Evolutionary conservation across 1,140 invertebrate species (phyloP).

Genomic region (Hirudo medicinalis): DNA sequence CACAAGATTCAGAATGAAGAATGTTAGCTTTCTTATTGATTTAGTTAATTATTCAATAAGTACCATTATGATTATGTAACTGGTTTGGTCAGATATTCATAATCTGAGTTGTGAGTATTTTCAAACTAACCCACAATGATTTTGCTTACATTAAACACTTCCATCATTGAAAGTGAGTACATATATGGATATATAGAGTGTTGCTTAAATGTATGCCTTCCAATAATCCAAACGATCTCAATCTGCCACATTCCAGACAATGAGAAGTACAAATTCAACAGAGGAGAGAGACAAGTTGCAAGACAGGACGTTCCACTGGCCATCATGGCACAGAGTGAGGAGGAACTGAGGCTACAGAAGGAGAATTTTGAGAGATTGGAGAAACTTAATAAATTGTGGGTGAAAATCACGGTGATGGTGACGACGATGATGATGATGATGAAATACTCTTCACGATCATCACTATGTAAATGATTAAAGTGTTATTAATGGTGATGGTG

Average conservation of each 20-base stretch:
- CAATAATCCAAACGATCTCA: not conserved
- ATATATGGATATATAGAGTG: not conserved
- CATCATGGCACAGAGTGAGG: slow-evolving; percentile 62
- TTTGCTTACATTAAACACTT: not conserved
- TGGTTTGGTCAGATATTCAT: not conserved
- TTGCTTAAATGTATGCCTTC: not conserved
- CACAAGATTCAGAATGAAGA: slow-evolving; percentile 78
- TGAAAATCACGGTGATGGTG: not conserved
- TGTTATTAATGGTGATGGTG: not conserved
- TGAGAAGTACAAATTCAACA: slow-evolving; percentile 70
- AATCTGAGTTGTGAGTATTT: not conserved
- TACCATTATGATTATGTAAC: not conserved
- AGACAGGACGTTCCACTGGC: slow-evolving; percentile 75
- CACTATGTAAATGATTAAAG: not conserved
- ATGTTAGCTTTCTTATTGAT: slow-evolving; percentile 48
- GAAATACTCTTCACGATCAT: too few relatives aligned
- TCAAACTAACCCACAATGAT: not conserved
- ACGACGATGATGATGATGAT: too few relatives aligned
- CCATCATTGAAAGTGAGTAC: not conserved
- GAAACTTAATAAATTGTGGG: slow-evolving; percentile 20
- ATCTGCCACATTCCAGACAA: slow-evolving; percentile 46
- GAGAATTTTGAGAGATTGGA: slow-evolving; percentile 32
- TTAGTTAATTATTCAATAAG: not conserved
- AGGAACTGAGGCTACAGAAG: slow-evolving; percentile 43
- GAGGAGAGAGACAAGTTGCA: slow-evolving; percentile 68